Evolutionary conservation across 2,113 vertebrate species (phyloP).

Genomic region (Strix aluco): DNA sequence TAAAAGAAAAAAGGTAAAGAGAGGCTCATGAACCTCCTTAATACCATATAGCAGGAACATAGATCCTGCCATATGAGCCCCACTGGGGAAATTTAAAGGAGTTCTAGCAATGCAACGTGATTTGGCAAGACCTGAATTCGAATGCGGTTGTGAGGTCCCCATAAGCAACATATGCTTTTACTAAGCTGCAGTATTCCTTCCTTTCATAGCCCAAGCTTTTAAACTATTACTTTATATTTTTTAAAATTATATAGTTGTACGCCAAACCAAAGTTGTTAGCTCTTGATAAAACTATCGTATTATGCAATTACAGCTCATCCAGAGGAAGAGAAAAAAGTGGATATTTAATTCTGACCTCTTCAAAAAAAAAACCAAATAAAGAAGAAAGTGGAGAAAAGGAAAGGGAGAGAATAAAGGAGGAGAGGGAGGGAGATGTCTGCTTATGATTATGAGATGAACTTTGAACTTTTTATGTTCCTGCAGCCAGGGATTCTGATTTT

Average conservation of each 20-base stretch:
- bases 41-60: constrained; percentile 16
- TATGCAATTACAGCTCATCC: constrained; percentile 65
- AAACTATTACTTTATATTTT: constrained; percentile 69
- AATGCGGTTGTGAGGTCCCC: constrained; percentile 74
- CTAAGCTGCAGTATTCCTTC: constrained; percentile 64
- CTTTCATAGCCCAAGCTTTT: constrained; percentile 61
- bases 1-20: constrained; percentile 13
- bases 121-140: constrained; percentile 72
- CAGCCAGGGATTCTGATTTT: constrained; percentile 66
- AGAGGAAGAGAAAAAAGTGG: not conserved
- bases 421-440: constrained; percentile 61
- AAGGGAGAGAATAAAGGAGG: not conserved
- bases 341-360: constrained; percentile 40
- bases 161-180: constrained; percentile 80
- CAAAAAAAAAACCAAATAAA: too few species aligned
- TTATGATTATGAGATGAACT: constrained; percentile 79
- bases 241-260: constrained; percentile 43
- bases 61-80: constrained; percentile 67
- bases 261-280: constrained; percentile 67
- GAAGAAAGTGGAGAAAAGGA: not conserved
- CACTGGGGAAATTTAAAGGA: constrained; percentile 75
- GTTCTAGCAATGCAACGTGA: constrained; percentile 74
- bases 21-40: constrained; percentile 30
- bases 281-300: constrained; percentile 67
- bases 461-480: constrained; percentile 69